phyloP scores from a whole-genome alignment of 1,140 invertebrate species.

The Drosophila asahinai region DNA sequence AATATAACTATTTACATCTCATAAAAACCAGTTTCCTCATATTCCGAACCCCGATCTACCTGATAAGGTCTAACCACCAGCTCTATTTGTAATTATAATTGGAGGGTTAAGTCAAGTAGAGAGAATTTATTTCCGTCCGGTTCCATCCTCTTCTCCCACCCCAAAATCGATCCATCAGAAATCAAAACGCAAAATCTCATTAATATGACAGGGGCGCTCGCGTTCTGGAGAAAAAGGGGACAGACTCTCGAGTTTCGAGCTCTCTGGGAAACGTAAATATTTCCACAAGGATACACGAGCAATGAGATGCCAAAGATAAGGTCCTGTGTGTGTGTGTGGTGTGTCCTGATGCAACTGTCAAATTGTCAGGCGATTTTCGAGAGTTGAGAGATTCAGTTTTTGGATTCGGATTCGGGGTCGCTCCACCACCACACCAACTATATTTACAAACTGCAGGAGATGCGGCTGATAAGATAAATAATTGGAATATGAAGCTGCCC shows the following conservation, averaged over 20 bases:
- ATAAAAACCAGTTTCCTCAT: not conserved
- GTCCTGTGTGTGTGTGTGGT: not conserved
- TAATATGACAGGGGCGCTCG: constrained; percentile 68
- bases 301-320: constrained; percentile 52
- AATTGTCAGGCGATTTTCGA: constrained; percentile 28
- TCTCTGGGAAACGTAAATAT: constrained; percentile 78
- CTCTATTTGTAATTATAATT: constrained; percentile 10
- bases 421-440: not conserved
- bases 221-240: not conserved
- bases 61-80: not conserved
- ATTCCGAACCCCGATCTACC: not conserved
- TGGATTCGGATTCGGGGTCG: constrained; percentile 4
- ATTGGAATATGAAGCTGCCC: constrained; percentile 80
- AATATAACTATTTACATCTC: not conserved
- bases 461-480: constrained; percentile 78
- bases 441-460: constrained; percentile 66
- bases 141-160: not conserved
- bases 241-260: constrained; percentile 16
- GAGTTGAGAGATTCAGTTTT: constrained; percentile 27
- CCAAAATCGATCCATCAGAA: constrained; percentile 72
- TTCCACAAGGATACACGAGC: constrained; percentile 47
- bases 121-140: not conserved
- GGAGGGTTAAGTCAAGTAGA: constrained; percentile 8
- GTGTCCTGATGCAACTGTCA: constrained; percentile 73
- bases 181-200: constrained; percentile 79